phyloP scores from a whole-genome alignment of 2,888 invertebrate genomes.

The Pseudococcus longispinus region DNA sequence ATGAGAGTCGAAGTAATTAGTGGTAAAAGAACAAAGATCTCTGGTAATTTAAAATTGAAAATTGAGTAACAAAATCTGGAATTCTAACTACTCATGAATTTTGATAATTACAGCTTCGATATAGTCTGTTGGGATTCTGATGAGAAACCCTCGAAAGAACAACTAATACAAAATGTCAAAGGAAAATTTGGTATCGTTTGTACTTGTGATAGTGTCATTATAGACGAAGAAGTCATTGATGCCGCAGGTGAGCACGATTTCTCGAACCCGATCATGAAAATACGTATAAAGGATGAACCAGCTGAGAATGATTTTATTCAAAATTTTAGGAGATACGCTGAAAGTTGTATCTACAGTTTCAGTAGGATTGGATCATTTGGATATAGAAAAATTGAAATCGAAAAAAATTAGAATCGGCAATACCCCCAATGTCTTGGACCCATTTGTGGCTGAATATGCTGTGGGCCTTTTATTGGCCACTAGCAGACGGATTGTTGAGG shows the following conservation, averaged over 20 bases:
- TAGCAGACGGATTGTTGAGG: slow-evolving; percentile 81
- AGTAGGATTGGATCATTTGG: slow-evolving; percentile 68
- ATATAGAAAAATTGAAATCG: slow-evolving; percentile 64
- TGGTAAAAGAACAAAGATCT: too few species aligned
- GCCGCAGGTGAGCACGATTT: not conserved
- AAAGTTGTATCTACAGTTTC: slow-evolving; percentile 67
- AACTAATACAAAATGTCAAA: not conserved
- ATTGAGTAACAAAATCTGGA: too few species aligned
- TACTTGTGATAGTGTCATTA: not conserved
- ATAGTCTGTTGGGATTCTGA: not conserved
- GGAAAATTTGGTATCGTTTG: slow-evolving; percentile 39
- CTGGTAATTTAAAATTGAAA: too few species aligned
- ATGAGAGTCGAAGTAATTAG: too few species aligned
- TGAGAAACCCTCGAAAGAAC: not conserved
- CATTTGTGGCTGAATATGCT: slow-evolving; percentile 72
- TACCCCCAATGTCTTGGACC: slow-evolving; percentile 66
- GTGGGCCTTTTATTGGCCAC: slow-evolving; percentile 82
- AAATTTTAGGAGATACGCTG: slow-evolving; percentile 60
- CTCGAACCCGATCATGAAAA: too few species aligned
- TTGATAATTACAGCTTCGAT: not conserved
- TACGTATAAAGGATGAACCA: not conserved
- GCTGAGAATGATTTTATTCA: not conserved
- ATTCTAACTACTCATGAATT: not conserved
- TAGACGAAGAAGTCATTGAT: slow-evolving; percentile 13
- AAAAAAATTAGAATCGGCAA: slow-evolving; percentile 65